phyloP scores from a whole-genome alignment of 2,113 vertebrate genomes.

The Strix aluco region DNA sequence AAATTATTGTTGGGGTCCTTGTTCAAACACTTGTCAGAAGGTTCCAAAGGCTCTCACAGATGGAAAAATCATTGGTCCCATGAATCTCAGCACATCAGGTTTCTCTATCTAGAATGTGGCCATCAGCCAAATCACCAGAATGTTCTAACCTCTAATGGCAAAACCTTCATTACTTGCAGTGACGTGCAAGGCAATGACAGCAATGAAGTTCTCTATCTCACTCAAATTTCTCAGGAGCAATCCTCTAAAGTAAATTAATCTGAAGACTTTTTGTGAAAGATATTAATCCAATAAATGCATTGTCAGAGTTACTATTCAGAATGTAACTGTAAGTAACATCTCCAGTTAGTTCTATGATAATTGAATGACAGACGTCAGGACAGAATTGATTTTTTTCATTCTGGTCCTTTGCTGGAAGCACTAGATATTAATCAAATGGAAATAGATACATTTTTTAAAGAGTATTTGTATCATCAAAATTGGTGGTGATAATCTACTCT shows the following conservation, averaged over 20 bases:
- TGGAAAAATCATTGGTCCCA: too few relatives aligned
- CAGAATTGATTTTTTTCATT: background rate
- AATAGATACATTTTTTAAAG: background rate
- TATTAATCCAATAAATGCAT: background rate
- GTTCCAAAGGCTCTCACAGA: background rate
- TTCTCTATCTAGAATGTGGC: background rate
- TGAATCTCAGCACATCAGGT: background rate
- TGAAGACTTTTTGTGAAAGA: background rate
- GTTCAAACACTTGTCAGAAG: background rate
- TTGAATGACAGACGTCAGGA: background rate
- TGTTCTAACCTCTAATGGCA: background rate
- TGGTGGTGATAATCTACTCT: background rate
- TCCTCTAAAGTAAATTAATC: background rate
- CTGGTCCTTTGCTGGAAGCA: background rate
- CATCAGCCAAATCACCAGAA: background rate
- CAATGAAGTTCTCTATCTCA: background rate
- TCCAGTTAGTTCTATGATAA: background rate
- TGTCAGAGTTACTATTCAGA: background rate
- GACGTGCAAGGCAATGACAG: fast-evolving
- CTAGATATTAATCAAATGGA: background rate
- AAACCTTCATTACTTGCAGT: background rate
- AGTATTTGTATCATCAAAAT: background rate
- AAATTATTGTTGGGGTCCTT: background rate
- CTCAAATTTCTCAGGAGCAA: background rate
- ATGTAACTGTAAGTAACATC: background rate